A percentile compares a stretch with the other conserved stretches of the same genome.
These are phyloP conservation scores for Orycteropus afer DNA, from an alignment of 2,113 vertebrate genomes.

Conservation along the genomic window DNA sequence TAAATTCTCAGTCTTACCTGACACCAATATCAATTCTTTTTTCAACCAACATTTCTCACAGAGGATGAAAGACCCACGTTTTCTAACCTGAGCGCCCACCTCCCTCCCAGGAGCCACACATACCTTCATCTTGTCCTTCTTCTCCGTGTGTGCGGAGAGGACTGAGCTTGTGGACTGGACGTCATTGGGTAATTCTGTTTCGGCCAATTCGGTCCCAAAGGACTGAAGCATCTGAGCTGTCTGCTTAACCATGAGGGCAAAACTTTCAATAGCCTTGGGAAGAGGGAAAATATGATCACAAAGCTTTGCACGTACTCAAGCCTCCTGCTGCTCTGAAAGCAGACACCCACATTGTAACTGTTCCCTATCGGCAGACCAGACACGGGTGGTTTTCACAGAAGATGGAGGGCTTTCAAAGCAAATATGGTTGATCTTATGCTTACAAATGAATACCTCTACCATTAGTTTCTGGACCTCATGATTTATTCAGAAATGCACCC, in stretches of 20 bases:
- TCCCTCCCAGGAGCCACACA: not conserved
- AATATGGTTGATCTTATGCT: conserved; percentile 56
- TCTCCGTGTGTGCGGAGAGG: conserved; percentile 90
- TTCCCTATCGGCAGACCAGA: not conserved
- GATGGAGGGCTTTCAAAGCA: conserved; percentile 40
- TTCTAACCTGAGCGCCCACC: not conserved
- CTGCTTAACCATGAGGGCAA: conserved; percentile 96
- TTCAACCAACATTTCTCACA: fast-evolving
- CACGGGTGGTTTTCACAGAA: conserved; percentile 23
- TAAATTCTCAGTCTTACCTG: fast-evolving
- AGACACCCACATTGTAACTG: fast-evolving
- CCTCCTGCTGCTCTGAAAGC: not conserved
- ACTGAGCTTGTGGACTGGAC: conserved; percentile 91
- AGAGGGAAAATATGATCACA: conserved; percentile 44
- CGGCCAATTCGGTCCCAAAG: conserved; percentile 96
- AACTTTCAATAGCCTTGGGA: conserved; percentile 95
- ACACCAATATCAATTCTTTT: too few relatives aligned
- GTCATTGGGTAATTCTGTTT: conserved; percentile 96
- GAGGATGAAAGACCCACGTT: fast-evolving
- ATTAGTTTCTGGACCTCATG: conserved; percentile 59
- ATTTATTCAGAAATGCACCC: conserved; percentile 60
- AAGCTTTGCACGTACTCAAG: not conserved
- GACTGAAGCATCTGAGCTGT: conserved; percentile 95
- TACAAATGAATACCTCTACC: conserved; percentile 64
- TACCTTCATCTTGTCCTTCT: conserved; percentile 95